Evolutionary conservation across 2,797 vertebrate genomes (phyloP), one percentile per base, ranked within the genome.

Genomic region (Phrynocephalus vlangalii): DNA sequence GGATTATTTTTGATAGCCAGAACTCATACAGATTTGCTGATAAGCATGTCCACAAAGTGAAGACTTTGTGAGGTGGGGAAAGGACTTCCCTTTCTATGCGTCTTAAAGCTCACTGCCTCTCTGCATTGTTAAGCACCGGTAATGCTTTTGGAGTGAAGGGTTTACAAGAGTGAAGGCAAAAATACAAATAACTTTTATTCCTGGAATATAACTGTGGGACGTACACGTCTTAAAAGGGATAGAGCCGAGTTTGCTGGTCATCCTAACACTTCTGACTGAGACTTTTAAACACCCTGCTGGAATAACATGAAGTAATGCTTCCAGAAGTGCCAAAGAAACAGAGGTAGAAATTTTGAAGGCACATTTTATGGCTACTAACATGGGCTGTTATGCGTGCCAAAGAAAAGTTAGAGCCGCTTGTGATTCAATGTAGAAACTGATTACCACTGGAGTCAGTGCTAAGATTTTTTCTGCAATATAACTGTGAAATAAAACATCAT

Each of bases 121-220:
- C 94, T 87, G 91, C 89, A 78, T 60, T 89, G 87, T 91, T 88
- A 92, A 93, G 90, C 87, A 84, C 86, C n/a, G 76, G 88, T 92
- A 89, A 92, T 94, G 93, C 93, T 94, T 92, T 89, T 92, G 86
- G 86, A 89, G 79, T 82, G 87, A 90, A 91, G 80, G 50, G 88
- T 71, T 89, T 93, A 88, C 88, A 86, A 91, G 89, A 86, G 87
- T 88, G 87, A 92, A 91, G 80, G 91, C 88, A 90, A 93, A 92
- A 91, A n/a, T 79, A 87, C 72, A 93, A 91, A 94, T 92, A 92
- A 88, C 87, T 91, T 84, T 92, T 91, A 87, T 89, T 92, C 88
- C 89, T 94, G 83, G 91, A 93, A 85, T 87, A 85, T 91, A 92
- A 82, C 71, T 85, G 22, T 81, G 85, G 80, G 91, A 89, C 91